Evolutionary conservation across 1,140 invertebrate species (phyloP), one percentile per base, ranked within the genome.

Genomic region (Protaetia brevitarsis): DNA sequence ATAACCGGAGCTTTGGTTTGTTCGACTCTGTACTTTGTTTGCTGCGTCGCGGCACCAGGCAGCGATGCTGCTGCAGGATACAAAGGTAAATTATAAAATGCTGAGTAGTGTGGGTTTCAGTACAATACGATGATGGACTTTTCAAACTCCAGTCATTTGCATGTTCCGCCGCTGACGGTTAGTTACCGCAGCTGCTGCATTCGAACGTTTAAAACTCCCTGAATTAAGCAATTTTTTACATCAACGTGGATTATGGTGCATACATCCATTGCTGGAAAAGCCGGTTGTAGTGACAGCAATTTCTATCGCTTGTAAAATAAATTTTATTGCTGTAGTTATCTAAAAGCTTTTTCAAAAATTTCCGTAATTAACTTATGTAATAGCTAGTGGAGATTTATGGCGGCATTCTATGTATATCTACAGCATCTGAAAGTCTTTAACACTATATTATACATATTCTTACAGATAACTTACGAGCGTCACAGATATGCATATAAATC

Each of bases 81-180:
- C 63, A 65, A 65, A 68, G 66, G 66, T 68, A 68, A 68, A 65
- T 68, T 68, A 65, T 61, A 61, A 65, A 68, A 65, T 36, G 63
- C 57, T 34, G 66, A 65, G 27, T 58, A 62, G 51, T 45, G 59
- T 23, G 41, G 41, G 26, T 51, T 51, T 26, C 2, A 23, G 26
- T 26, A 64, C 63, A 51, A 57, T 57, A 64, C 63, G 23, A 28
- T 19, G 11, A 34, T 45, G 30, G 30, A 36, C 51, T 21, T 58
- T 65, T 65, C 41, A 19, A 51, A 51, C 21, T 51, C 57, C 23
- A 27, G 36, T 37, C 29, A 56, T 59, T 65, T 36, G 27, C 11
- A 56, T 19, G 45, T 59, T 34, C 58, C 64, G 19, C 41, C 41
- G 41, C 41, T 51, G 13, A 23, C 41, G 11, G 41, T 11, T 26